Evolutionary conservation across 2,797 vertebrate species (phyloP), one percentile per base, ranked within the genome.

Genomic region (Amblyopsis hoosieri): DNA sequence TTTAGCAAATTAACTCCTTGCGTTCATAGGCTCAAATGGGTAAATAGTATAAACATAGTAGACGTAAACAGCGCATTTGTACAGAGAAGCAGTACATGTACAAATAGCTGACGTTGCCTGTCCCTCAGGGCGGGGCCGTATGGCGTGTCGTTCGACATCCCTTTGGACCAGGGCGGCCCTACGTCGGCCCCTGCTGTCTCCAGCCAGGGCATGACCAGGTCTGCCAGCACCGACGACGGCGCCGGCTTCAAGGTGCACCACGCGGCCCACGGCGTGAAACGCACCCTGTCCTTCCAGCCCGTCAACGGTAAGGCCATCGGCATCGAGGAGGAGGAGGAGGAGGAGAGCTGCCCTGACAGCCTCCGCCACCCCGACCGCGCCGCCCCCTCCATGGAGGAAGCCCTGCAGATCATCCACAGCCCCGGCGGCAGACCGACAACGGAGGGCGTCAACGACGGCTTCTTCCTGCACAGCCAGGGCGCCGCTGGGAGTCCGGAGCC

Each of bases 131-230:
- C 97, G 29, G 96, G 96, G 2, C 83, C 95, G 48, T 97, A 99
- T 54, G 97, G 96, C 60, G 96, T 99, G 70, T 99, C 98, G 0
- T 99, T 99, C 89, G 96, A 98, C 82, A 98, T 99, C 77, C 95
- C 97, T 76, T 96, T 99, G 78, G 95, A 96, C 85, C 95, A 97
- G 86, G 95, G 96, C 47, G 90, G 91, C 79, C 89, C 75, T 71
- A 67, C 67, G 51, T 85, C 87, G 0, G 15, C 84, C 51, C 0
- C 89, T 63, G 58, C 89, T 31, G 81, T 76, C 63, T 91, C 86
- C 71, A 90, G 81, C 47, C 84, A 76, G 37, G 95, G 95, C 65
- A 97, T 99, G 82, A 94, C 93, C 14, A 90, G 96, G 77, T 99
- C 97, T 31, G 64, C 95, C 62, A 99, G 97, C 84, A 99, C 96